Percentiles rank a stretch among this genome's conserved stretches.
These are phyloP conservation scores for Drosophila lacicola DNA, from an alignment of 2,888 invertebrate genomes.

Conservation along the genomic window DNA sequence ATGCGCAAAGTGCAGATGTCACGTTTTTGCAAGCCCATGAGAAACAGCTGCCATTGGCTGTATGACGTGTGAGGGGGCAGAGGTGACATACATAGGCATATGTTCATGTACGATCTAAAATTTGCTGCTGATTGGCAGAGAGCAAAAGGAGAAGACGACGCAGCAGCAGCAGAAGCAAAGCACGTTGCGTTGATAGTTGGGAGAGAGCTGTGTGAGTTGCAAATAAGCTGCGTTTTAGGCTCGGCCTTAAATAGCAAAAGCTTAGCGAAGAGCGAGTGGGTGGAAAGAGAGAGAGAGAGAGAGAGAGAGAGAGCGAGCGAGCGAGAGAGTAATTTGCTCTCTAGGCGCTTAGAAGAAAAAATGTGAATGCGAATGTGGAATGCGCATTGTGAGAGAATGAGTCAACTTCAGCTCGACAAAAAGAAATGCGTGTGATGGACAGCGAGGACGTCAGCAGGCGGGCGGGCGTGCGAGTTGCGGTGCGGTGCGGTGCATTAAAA, in stretches of 20 bases:
- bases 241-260: conserved; percentile 7
- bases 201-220: conserved; percentile 14
- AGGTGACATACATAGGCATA: not conserved
- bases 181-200: conserved; percentile 6
- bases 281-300: conserved; percentile 5
- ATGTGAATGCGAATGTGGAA: conserved; percentile 20
- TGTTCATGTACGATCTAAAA: conserved; percentile 7
- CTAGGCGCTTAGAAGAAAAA: conserved; percentile 5
- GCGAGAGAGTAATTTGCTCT: conserved; percentile 2
- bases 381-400: conserved; percentile 48
- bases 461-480: conserved; percentile 11
- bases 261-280: conserved; percentile 1
- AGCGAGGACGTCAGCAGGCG: conserved; percentile 25
- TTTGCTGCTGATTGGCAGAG: conserved; percentile 15
- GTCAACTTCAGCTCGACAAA: conserved; percentile 48
- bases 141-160: not conserved
- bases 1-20: conserved; percentile 3
- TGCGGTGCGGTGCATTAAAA: conserved; percentile 19
- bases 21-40: conserved; percentile 19
- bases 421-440: conserved; percentile 34
- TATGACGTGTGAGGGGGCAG: not conserved
- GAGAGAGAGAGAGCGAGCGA: not conserved
- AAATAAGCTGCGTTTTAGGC: conserved; percentile 3
- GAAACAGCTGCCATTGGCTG: not conserved
- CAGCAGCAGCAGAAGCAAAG: not conserved